phyloP scores from a whole-genome alignment of 1,140 invertebrate species.

The Phymorhynchus buccinoides region DNA sequence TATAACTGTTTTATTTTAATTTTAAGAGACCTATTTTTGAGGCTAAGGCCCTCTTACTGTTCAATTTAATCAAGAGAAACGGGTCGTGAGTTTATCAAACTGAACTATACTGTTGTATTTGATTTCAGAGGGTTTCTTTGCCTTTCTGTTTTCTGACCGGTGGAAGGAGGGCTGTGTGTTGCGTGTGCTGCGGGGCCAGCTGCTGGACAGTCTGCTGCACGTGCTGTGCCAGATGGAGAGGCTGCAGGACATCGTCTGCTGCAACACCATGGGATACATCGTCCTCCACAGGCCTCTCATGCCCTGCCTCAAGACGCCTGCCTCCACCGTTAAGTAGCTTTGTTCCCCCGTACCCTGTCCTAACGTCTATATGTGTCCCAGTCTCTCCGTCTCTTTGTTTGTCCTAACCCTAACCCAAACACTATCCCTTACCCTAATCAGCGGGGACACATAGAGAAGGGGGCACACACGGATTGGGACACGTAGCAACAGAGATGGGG shows the following conservation, averaged over 20 bases:
- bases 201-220: conserved; percentile 13
- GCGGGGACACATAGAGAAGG: too few species aligned
- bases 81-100: neutral
- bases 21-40: too few species aligned
- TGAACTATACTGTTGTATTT: neutral
- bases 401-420: too few species aligned
- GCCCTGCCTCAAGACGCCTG: neutral
- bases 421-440: too few species aligned
- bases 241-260: conserved; percentile 25
- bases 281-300: neutral
- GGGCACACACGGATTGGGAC: too few species aligned
- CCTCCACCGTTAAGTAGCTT: neutral
- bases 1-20: neutral
- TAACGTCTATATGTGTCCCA: too few species aligned
- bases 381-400: too few species aligned
- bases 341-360: too few species aligned
- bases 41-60: neutral
- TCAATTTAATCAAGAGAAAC: neutral
- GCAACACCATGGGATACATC: conserved; percentile 15
- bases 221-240: conserved; percentile 22
- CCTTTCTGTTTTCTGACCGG: conserved; percentile 30
- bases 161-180: conserved; percentile 19
- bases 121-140: conserved; percentile 30
- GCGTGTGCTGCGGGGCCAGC: conserved; percentile 33
- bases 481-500: too few species aligned